Base-by-base conservation (phyloP, 2,888 invertebrate genomes). In the Sinelater perroti region DNA sequence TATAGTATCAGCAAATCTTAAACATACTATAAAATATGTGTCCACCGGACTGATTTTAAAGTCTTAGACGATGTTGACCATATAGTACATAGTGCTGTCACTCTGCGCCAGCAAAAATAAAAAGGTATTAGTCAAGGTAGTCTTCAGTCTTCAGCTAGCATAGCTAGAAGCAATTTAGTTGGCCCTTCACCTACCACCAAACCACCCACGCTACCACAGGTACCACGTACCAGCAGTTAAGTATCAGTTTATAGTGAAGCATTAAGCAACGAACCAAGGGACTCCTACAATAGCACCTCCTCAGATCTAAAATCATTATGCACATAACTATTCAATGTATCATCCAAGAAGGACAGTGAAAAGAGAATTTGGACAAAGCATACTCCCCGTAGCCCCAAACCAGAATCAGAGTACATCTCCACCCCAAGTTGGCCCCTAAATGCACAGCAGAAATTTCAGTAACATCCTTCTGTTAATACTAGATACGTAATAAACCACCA, bases 231-330 rank as follows among this genome's bases (percentile, higher is more conserved):
- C 71, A 74, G 74, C 49, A 78, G 78, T 61, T 78, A 79, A 67
- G 70, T 69, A 14, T 69, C 70, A 6, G 65, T 69, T 3, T 69
- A 65, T 51, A 62, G 65, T 62, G 86, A 86, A 28, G 87, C 87
- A 1, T 72, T 84, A 78, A 90, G 90, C 56, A 91, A 91, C 76
- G 87, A 87, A 95, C 78, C 86, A 97, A 66, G 95, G 96, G 7
- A 95, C 95, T n/a, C 96, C 96, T 1, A 95, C 93, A 2, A 96
- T 97, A 17, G 95, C 96, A 26, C 97, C 97, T 2, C 97, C 97
- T 4, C 95, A 95, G 79, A 93, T 93, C 65, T 97, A 97, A n/a
- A 94, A 93, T 70, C 95, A 96, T 78, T 97, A 97, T 78, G 96
- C 95, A 8, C 95, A 95, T 1, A 95, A 95, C 80, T 96, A 94